Evolutionary conservation across 2,888 invertebrate genomes (phyloP).

Genomic region (Artemia sp.): DNA sequence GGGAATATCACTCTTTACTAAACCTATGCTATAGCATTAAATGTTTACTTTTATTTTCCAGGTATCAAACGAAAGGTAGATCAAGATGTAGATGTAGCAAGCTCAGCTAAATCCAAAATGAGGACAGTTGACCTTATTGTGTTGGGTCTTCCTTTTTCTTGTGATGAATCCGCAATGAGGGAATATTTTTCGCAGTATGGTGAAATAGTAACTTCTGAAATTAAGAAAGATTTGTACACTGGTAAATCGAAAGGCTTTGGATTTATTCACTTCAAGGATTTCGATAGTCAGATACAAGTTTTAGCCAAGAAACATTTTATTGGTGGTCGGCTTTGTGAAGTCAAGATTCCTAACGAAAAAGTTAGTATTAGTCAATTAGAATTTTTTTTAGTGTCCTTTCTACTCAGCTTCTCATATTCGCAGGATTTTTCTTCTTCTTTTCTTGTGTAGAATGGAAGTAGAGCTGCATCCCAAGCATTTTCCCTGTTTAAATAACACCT

Average conservation of each 20-base stretch:
- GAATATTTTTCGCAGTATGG: not conserved
- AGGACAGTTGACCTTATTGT: not conserved
- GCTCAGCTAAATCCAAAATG: no score
- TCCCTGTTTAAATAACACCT: no score
- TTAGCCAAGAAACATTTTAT: slow-evolving; percentile 1
- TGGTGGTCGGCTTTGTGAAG: not conserved
- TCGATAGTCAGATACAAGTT: not conserved
- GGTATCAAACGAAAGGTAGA: no score
- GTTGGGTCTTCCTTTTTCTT: not conserved
- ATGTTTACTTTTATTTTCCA: no score
- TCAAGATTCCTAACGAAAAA: slow-evolving; percentile 5
- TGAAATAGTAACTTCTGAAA: not conserved
- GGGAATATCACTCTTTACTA: no score
- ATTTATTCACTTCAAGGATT: slow-evolving; percentile 1
- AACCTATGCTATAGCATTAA: no score
- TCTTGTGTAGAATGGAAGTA: no score
- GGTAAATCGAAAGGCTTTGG: slow-evolving; percentile 6
- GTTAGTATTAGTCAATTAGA: not conserved
- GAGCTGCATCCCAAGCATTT: no score
- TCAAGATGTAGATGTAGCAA: no score
- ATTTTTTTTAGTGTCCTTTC: no score
- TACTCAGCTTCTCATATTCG: no score
- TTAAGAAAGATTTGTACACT: not conserved
- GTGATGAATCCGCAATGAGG: not conserved
- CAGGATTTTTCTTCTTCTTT: no score